Evolutionary conservation across 2,888 invertebrate genomes (phyloP), one percentile per base, ranked within the genome.

Genomic region (Dynastes hyllus): DNA sequence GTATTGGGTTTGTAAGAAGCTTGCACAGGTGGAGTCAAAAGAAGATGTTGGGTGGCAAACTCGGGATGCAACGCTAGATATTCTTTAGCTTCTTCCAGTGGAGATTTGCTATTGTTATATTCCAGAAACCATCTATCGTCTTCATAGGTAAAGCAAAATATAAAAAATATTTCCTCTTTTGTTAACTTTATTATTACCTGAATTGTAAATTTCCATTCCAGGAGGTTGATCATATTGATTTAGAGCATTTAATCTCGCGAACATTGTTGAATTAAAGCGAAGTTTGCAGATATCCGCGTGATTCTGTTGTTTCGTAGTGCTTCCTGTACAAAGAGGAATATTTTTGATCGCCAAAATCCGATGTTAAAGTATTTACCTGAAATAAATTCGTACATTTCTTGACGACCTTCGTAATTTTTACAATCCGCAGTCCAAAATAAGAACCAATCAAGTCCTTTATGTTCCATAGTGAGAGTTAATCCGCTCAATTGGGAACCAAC

Each of bases 401-500:
- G 90, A 13, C 87, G 89, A 66, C 89, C 89, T 79, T 89, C 91
- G 63, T 87, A 84, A 51, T 77, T 78, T 88, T 91, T 86, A 84
- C 94, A 94, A 84, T 95, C 93, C 0, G 93, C 92, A 50, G 93
- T 92, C 95, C 95, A 96, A 86, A 94, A 94, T 0, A 96, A 87
- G 85, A 94, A 95, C 86, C 95, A 91, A 86, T 96, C 96, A 83
- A 94, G 94, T 0, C 95, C 95, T 81, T 90, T 90, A 8, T 90
- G 91, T 82, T 92, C 91, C 80, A 92, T 90, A 16, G 91, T 91
- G 65, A 93, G 84, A 0, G 92, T 90, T 37, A 93, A 86, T 11
- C 92, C 92, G 27, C 91, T 92, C 86, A 91, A 90, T 87, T 92
- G 93, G 0, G 92, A 91, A 16, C 92, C 92, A 53, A 93, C 89